These are phyloP conservation scores for Balaenoptera acutorostrata DNA, from an alignment of 2,113 vertebrate genomes.

Conservation along the genomic window DNA sequence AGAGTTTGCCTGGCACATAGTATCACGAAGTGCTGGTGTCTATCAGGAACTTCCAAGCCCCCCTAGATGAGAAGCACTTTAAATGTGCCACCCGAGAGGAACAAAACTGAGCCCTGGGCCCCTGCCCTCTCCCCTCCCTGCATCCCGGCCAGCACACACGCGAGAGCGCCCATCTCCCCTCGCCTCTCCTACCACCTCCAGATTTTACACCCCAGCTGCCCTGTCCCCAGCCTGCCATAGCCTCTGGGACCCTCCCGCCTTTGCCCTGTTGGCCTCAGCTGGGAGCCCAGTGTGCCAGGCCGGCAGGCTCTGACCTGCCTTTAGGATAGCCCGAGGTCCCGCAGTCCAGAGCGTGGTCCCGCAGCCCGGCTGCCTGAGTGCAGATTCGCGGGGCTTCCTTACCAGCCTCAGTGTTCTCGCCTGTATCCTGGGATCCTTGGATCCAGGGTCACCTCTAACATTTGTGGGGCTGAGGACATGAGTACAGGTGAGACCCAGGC, in stretches of 20 bases:
- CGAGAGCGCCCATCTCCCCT: background rate
- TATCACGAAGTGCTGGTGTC: fast-evolving
- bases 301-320: background rate
- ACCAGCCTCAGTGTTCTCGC: background rate
- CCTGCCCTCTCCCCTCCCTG: background rate
- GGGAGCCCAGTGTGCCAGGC: background rate
- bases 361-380: background rate
- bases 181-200: no score
- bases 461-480: background rate
- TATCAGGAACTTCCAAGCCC: background rate
- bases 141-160: background rate
- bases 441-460: background rate
- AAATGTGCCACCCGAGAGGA: background rate
- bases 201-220: background rate
- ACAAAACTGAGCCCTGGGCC: background rate
- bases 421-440: background rate
- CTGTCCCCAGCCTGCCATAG: background rate
- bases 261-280: background rate
- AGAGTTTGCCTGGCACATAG: no score
- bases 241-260: background rate
- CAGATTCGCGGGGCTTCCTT: no score
- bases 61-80: no score
- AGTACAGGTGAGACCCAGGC: background rate
- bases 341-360: background rate
- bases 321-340: no score